phyloP scores from a whole-genome alignment of 2,113 vertebrate species.

The Xiphorhynchus elegans region DNA sequence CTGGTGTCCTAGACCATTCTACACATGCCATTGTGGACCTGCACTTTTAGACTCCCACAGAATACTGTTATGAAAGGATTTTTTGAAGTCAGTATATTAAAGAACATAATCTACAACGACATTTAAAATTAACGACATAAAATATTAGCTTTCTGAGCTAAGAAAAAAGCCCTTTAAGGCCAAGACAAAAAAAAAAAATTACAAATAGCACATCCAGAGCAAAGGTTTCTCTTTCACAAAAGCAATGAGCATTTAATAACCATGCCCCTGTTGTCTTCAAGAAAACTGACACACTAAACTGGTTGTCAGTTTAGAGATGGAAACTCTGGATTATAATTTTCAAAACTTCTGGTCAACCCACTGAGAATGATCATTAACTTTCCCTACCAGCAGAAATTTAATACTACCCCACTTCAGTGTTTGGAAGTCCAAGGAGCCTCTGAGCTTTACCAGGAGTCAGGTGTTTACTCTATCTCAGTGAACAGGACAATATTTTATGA shows the following conservation, averaged over 20 bases:
- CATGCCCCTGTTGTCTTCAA: not conserved
- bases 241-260: not conserved
- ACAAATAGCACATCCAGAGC: not conserved
- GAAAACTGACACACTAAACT: not conserved
- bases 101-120: not conserved
- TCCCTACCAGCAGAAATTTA: not conserved
- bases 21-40: not conserved
- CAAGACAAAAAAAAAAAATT: not conserved
- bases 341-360: not conserved
- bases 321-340: not conserved
- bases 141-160: not conserved
- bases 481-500: not conserved
- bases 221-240: not conserved
- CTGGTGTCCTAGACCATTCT: not conserved
- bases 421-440: not conserved
- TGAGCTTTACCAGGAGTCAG: not conserved
- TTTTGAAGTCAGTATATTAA: not conserved
- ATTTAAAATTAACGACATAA: not conserved
- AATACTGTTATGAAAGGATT: not conserved
- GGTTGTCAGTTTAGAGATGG: not conserved
- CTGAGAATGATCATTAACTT: not conserved
- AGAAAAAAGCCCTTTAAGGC: not conserved
- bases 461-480: not conserved
- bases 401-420: not conserved
- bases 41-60: not conserved